These are phyloP conservation scores for Cydia amplana DNA, from an alignment of 1,140 invertebrate genomes.

Conservation along the genomic window DNA sequence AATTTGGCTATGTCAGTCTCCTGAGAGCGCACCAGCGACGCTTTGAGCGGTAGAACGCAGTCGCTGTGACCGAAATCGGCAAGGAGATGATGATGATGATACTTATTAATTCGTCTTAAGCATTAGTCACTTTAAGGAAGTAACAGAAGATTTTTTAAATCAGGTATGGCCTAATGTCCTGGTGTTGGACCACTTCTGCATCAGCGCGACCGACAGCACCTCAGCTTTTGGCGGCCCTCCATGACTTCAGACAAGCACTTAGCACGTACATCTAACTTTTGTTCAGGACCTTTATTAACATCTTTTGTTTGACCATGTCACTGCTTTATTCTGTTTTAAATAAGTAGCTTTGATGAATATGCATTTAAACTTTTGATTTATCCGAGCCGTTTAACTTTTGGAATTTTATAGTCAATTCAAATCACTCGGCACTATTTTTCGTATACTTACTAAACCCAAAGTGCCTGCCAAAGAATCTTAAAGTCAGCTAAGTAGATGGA, in stretches of 20 bases:
- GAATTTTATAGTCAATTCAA: slow-evolving; percentile 15
- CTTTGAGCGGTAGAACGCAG: too few species aligned
- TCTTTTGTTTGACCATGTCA: too few species aligned
- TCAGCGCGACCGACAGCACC: slow-evolving; percentile 91
- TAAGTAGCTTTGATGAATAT: background rate
- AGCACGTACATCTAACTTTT: slow-evolving; percentile 85
- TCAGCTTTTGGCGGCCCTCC: slow-evolving; percentile 91
- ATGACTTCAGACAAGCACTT: slow-evolving; percentile 93
- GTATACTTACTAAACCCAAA: slow-evolving; percentile 35
- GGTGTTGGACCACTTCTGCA: slow-evolving; percentile 90
- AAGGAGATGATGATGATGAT: too few species aligned
- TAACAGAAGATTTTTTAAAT: slow-evolving; percentile 39
- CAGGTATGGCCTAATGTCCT: slow-evolving; percentile 94
- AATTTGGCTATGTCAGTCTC: too few species aligned
- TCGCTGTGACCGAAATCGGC: too few species aligned
- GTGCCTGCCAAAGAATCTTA: slow-evolving; percentile 41
- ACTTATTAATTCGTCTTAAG: too few species aligned
- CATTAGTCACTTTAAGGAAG: background rate
- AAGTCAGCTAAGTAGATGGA: slow-evolving; percentile 36
- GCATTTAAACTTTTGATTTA: background rate
- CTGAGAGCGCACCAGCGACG: too few species aligned
- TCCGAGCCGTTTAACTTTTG: background rate
- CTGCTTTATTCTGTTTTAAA: background rate
- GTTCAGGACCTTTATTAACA: slow-evolving; percentile 10
- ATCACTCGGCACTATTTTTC: slow-evolving; percentile 36